A percentile compares a stretch with the other conserved stretches of the same genome.
Conservation (phyloP, 2,888 invertebrate genomes). For the Orchestes rusci region DNA sequence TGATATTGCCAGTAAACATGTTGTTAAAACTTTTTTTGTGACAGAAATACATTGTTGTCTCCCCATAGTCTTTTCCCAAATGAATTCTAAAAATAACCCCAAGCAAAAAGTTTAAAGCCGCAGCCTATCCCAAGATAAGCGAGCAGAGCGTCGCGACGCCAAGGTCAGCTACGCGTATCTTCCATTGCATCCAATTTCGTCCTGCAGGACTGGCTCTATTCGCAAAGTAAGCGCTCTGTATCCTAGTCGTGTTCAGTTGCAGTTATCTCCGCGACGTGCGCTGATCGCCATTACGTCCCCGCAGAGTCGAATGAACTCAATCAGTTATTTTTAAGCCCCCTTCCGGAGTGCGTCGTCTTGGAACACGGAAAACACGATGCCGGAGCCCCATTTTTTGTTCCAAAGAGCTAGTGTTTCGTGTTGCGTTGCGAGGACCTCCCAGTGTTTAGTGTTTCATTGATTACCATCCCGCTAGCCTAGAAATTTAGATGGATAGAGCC, state of each 20-base stretch:
- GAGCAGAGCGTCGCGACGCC: too few relatives aligned
- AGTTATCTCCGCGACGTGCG: conserved; percentile 18
- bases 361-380: conserved; percentile 13
- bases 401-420: too few relatives aligned
- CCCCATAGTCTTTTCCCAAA: too few relatives aligned
- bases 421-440: too few relatives aligned
- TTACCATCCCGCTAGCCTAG: conserved; percentile 6
- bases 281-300: conserved; percentile 11
- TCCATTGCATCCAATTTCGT: conserved; percentile 8
- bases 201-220: conserved; percentile 2
- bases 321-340: conserved; percentile 40
- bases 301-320: conserved; percentile 30
- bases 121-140: too few relatives aligned
- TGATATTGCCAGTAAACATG: too few relatives aligned
- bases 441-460: too few relatives aligned
- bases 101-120: too few relatives aligned
- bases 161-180: too few relatives aligned
- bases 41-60: too few relatives aligned
- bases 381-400: conserved; percentile 4
- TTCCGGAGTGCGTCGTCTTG: conserved; percentile 29
- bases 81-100: too few relatives aligned
- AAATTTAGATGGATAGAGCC: conserved; percentile 18
- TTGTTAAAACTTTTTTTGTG: too few relatives aligned
- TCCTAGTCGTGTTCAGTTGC: conserved; percentile 13
- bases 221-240: conserved; percentile 14